Percentiles rank a stretch among this genome's conserved stretches.
These are phyloP conservation scores for Petrocephalus microphthalmus DNA, from an alignment of 2,113 vertebrate species.

Conservation along the genomic window DNA sequence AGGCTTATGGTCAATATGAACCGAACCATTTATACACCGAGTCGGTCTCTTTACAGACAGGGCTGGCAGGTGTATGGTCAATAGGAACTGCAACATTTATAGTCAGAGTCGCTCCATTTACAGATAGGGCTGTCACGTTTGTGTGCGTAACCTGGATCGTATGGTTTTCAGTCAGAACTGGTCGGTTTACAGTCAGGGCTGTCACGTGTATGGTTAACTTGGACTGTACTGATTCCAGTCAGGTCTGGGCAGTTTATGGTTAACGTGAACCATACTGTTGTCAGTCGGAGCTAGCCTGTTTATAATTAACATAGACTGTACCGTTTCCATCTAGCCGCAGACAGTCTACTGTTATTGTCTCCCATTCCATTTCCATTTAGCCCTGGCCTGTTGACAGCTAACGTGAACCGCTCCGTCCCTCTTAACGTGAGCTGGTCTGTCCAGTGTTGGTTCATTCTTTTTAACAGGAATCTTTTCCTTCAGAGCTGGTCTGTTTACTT, in stretches of 20 bases:
- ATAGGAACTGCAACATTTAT: no score
- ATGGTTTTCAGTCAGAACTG: background rate
- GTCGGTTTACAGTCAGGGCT: background rate
- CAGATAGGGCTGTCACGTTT: background rate
- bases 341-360: background rate
- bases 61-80: no score
- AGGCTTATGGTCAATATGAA: no score
- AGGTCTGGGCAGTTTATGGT: background rate
- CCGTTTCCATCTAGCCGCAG: background rate
- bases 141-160: background rate
- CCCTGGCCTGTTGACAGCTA: background rate
- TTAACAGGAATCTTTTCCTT: background rate
- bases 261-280: background rate
- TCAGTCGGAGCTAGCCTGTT: background rate
- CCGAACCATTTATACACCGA: no score
- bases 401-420: background rate
- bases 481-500: background rate
- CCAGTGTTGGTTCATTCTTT: background rate
- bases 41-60: background rate
- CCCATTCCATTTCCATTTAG: background rate
- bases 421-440: background rate
- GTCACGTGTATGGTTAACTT: background rate
- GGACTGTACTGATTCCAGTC: background rate
- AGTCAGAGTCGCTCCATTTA: background rate
- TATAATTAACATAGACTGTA: background rate